Evolutionary conservation across 2,888 invertebrate genomes (phyloP).

Genomic region (Zygaena filipendulae): DNA sequence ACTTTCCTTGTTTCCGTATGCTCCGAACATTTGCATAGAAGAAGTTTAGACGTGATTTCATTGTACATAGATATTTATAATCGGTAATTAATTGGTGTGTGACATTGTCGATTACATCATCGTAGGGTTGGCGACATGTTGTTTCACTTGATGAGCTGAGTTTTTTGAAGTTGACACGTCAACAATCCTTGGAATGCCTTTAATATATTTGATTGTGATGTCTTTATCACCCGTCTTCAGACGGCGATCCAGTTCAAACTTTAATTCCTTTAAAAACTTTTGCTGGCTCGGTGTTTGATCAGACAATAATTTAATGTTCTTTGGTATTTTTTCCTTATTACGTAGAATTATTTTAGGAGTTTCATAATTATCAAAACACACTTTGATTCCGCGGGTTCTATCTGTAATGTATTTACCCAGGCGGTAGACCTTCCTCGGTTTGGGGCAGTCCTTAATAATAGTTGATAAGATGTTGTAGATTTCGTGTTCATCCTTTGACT

Average conservation of each 20-base stretch:
- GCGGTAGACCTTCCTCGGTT: constrained; percentile 8
- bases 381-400: constrained; percentile 11
- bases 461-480: neutral
- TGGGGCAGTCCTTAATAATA: constrained; percentile 1
- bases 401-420: constrained; percentile 11
- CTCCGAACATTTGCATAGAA: constrained; percentile 9
- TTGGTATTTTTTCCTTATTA: constrained; percentile 9
- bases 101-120: neutral
- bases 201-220: constrained; percentile 9
- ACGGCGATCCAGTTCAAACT: constrained; percentile 8
- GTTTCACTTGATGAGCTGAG: no score
- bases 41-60: no score
- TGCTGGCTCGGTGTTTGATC: constrained; percentile 13
- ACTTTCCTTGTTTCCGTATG: constrained; percentile 8
- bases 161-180: constrained; percentile 4
- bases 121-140: neutral
- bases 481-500: constrained; percentile 2
- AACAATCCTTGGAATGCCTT: constrained; percentile 7
- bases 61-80: neutral
- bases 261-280: constrained; percentile 7
- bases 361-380: constrained; percentile 7
- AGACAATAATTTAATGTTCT: constrained; percentile 8
- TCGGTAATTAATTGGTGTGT: constrained; percentile 2
- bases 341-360: constrained; percentile 6
- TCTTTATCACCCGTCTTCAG: constrained; percentile 8